Evolutionary conservation across 2,888 invertebrate species (phyloP).

Genomic region (Meiosimyza platycephala): DNA sequence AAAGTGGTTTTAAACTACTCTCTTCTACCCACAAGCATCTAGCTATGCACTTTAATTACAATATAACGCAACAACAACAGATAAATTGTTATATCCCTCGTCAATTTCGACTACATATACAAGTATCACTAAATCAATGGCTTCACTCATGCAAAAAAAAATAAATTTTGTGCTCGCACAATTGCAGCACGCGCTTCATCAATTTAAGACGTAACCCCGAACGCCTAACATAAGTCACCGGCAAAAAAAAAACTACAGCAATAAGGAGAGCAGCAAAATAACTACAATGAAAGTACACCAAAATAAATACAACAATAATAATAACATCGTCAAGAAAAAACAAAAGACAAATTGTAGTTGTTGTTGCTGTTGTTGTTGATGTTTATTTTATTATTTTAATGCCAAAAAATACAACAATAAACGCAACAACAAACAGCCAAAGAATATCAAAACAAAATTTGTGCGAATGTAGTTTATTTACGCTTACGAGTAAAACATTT

Average conservation of each 20-base stretch:
- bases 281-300: too few species aligned
- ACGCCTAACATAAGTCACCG: not conserved
- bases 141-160: too few species aligned
- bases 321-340: slow-evolving; percentile 33
- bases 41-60: not conserved
- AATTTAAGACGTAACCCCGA: not conserved
- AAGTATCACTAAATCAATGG: too few species aligned
- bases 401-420: slow-evolving; percentile 25
- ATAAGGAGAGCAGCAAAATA: not conserved
- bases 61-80: too few species aligned
- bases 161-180: not conserved
- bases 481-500: slow-evolving; percentile 36
- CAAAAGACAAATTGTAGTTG: slow-evolving; percentile 38
- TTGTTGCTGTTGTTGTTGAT: slow-evolving; percentile 31
- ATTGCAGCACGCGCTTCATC: too few species aligned
- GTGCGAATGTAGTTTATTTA: slow-evolving; percentile 33
- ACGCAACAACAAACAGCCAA: slow-evolving; percentile 34
- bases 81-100: too few species aligned
- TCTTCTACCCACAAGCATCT: not conserved
- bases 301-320: slow-evolving; percentile 19
- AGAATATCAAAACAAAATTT: slow-evolving; percentile 7
- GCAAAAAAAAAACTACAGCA: slow-evolving; percentile 12
- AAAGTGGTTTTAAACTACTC: too few species aligned
- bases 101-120: too few species aligned
- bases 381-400: slow-evolving; percentile 43